Evolutionary conservation across 2,797 vertebrate species (phyloP).

Genomic region (Channa striata): DNA sequence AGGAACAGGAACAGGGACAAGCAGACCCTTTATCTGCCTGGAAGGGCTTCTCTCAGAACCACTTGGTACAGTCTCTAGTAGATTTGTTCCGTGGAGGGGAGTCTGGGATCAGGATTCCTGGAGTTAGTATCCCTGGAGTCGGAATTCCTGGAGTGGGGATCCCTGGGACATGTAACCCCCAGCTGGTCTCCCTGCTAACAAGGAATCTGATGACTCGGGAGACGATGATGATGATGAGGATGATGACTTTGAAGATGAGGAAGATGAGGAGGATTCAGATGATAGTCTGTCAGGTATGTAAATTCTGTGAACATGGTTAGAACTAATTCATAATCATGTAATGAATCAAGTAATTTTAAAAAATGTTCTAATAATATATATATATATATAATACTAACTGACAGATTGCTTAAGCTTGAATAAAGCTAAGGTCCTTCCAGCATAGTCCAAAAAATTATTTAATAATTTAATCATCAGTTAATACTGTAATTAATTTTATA

Average conservation of each 20-base stretch:
- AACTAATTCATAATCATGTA: background rate
- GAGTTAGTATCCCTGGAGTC: slow-evolving; percentile 79
- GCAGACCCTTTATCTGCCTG: slow-evolving; percentile 81
- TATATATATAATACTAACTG: too few species aligned
- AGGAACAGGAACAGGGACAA: slow-evolving; percentile 70
- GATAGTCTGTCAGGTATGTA: slow-evolving; percentile 95
- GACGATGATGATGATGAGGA: slow-evolving; percentile 98
- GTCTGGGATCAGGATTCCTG: slow-evolving; percentile 81
- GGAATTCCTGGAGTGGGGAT: slow-evolving; percentile 80
- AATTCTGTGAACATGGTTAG: background rate
- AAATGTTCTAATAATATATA: background rate
- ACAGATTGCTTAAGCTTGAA: background rate
- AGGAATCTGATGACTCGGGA: slow-evolving; percentile 97
- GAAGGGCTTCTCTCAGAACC: slow-evolving; percentile 90
- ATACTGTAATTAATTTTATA: slow-evolving; percentile 13
- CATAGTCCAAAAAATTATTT: background rate
- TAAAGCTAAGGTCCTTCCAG: background rate
- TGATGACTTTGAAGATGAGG: slow-evolving; percentile 92
- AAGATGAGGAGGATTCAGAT: slow-evolving; percentile 95
- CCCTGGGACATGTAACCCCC: slow-evolving; percentile 78
- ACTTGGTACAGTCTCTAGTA: slow-evolving; percentile 90
- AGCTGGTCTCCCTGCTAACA: slow-evolving; percentile 90
- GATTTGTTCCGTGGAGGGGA: slow-evolving; percentile 94
- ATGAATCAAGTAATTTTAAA: background rate
- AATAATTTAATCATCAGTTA: background rate